Evolutionary conservation across 1,140 invertebrate species (phyloP).

Genomic region (Drosophila obscura): DNA sequence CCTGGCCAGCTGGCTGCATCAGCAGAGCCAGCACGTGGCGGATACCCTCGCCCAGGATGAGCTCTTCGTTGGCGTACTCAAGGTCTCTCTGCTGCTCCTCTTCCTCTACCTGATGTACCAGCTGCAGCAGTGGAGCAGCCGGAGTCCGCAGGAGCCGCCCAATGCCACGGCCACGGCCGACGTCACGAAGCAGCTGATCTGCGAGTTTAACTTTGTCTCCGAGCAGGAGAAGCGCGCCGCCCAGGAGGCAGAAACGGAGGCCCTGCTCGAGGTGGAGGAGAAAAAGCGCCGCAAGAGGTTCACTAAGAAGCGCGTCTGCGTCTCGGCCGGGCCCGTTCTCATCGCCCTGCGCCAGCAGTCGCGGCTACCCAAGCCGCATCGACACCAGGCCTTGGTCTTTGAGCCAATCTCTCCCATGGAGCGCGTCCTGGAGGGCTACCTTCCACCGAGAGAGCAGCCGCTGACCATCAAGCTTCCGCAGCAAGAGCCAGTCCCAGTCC

Average conservation of each 20-base stretch:
- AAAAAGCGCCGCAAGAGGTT: constrained; percentile 76
- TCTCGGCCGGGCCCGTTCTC: constrained; percentile 79
- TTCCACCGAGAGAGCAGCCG: constrained; percentile 62
- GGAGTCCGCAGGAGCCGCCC: neutral
- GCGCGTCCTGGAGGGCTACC: constrained; percentile 47
- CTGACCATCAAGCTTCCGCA: constrained; percentile 52
- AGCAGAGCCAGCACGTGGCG: constrained; percentile 16
- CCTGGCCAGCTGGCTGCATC: constrained; percentile 2
- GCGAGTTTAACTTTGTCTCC: constrained; percentile 75
- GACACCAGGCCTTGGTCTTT: constrained; percentile 34
- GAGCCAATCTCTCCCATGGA: constrained; percentile 57
- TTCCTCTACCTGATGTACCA: constrained; percentile 72
- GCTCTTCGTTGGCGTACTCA: constrained; percentile 57
- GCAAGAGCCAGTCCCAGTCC: constrained; percentile 4
- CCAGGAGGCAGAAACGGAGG: constrained; percentile 66
- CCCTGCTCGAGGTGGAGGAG: constrained; percentile 77
- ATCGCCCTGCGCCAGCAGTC: constrained; percentile 67
- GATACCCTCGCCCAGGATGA: constrained; percentile 45
- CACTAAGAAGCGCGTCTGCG: constrained; percentile 78
- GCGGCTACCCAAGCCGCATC: constrained; percentile 40
- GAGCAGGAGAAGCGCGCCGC: constrained; percentile 69
- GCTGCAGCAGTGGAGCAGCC: constrained; percentile 35
- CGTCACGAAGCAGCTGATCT: constrained; percentile 59
- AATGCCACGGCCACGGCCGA: constrained; percentile 13
- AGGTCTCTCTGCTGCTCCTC: constrained; percentile 55